Percentiles rank a stretch among this genome's conserved stretches.
Evolutionary conservation across 2,888 invertebrate species (phyloP).

Genomic region (Antheraea yamamai): DNA sequence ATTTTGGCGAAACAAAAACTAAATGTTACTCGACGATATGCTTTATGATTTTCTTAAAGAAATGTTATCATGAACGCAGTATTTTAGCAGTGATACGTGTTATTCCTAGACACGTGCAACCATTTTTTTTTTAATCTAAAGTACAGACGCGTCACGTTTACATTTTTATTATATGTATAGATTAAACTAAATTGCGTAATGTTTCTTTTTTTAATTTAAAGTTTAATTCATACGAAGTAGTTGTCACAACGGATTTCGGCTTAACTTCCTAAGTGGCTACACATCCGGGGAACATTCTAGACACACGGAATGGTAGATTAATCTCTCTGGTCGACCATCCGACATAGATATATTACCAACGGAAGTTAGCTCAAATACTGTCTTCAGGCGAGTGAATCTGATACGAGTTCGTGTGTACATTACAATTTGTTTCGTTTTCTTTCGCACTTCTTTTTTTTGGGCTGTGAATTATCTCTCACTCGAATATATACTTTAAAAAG

Average conservation of each 20-base stretch:
- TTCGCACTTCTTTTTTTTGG: neutral
- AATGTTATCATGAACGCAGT: no score
- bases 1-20: no score
- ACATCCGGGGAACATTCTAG: neutral
- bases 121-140: no score
- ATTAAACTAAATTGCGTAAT: no score
- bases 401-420: neutral
- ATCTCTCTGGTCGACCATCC: neutral
- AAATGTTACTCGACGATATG: no score
- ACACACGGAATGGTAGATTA: neutral
- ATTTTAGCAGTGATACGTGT: no score
- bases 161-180: no score
- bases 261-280: neutral
- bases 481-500: no score
- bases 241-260: neutral
- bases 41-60: no score
- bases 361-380: neutral
- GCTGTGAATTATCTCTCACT: neutral
- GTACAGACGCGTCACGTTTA: no score
- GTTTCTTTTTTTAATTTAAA: neutral
- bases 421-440: neutral
- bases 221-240: neutral
- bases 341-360: neutral
- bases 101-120: no score
- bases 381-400: neutral